These are phyloP conservation scores for Ceratina australensis DNA, from an alignment of 1,140 invertebrate genomes.

Conservation along the genomic window DNA sequence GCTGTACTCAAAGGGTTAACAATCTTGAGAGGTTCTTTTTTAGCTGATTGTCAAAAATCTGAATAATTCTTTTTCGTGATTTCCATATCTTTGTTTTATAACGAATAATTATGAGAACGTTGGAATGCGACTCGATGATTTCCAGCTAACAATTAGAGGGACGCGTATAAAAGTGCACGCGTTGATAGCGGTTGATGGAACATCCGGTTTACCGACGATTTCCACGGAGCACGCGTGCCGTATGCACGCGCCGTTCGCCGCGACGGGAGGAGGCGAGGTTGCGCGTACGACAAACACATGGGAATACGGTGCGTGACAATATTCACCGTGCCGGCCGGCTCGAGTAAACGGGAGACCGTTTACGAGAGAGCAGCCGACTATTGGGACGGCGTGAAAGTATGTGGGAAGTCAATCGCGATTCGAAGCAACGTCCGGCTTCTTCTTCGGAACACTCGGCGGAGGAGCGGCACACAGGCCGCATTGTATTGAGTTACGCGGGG, in stretches of 20 bases:
- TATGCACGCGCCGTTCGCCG: slow-evolving; percentile 48
- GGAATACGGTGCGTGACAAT: slow-evolving; percentile 74
- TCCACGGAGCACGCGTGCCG: slow-evolving; percentile 46
- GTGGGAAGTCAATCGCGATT: slow-evolving; percentile 61
- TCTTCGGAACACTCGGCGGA: slow-evolving; percentile 23
- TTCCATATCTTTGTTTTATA: no score
- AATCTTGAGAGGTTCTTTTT: no score
- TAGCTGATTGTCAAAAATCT: no score
- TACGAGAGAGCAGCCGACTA: slow-evolving; percentile 38
- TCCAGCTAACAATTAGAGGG: neutral
- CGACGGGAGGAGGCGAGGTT: slow-evolving; percentile 1
- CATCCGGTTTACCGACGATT: slow-evolving; percentile 36
- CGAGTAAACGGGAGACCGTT: slow-evolving; percentile 47
- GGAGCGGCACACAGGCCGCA: no score
- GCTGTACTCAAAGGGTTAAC: no score
- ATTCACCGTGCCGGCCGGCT: slow-evolving; percentile 56
- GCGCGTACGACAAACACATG: slow-evolving; percentile 54
- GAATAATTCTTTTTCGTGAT: no score
- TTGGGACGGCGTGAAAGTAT: slow-evolving; percentile 68
- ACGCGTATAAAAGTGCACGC: neutral
- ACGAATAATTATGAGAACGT: neutral
- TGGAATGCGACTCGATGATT: neutral
- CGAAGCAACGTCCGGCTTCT: slow-evolving; percentile 57
- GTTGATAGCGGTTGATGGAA: slow-evolving; percentile 21
- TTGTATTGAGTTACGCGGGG: neutral